Evolutionary conservation across 2,797 vertebrate genomes (phyloP).

Genomic region (Meda fulgida): DNA sequence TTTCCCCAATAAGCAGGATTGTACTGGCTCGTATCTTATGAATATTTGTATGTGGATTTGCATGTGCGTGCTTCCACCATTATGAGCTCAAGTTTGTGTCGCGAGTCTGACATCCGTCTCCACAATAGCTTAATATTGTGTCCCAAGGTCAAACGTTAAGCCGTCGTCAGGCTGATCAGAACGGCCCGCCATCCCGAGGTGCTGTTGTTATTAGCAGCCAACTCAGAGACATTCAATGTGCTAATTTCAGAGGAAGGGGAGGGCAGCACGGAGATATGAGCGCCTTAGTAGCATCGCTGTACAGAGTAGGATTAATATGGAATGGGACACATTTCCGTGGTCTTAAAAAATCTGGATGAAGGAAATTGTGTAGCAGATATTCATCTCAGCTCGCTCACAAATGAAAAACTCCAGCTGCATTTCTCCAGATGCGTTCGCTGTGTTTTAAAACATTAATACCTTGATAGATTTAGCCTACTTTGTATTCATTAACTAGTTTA

Average conservation of each 20-base stretch:
- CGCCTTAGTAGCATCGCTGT: constrained; percentile 67
- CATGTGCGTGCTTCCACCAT: constrained; percentile 53
- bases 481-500: constrained; percentile 60
- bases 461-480: constrained; percentile 53
- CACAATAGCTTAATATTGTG: constrained; percentile 48
- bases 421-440: constrained; percentile 24
- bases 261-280: constrained; percentile 63
- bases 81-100: constrained; percentile 57
- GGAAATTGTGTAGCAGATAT: constrained; percentile 65
- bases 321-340: constrained; percentile 72
- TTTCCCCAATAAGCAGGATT: constrained; percentile 18
- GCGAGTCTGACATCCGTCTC: constrained; percentile 31
- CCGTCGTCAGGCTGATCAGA: constrained; percentile 49
- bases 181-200: constrained; percentile 48
- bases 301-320: constrained; percentile 70
- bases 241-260: constrained; percentile 60
- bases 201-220: constrained; percentile 60
- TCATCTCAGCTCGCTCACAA: constrained; percentile 64
- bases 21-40: not conserved
- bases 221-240: constrained; percentile 62
- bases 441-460: constrained; percentile 56
- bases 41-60: constrained; percentile 42
- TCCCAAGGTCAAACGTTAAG: constrained; percentile 66
- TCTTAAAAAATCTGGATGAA: constrained; percentile 67
- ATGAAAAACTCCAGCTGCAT: constrained; percentile 33